Conservation (phyloP, 2,113 vertebrate genomes). For the Brachypteracias leptosomus region DNA sequence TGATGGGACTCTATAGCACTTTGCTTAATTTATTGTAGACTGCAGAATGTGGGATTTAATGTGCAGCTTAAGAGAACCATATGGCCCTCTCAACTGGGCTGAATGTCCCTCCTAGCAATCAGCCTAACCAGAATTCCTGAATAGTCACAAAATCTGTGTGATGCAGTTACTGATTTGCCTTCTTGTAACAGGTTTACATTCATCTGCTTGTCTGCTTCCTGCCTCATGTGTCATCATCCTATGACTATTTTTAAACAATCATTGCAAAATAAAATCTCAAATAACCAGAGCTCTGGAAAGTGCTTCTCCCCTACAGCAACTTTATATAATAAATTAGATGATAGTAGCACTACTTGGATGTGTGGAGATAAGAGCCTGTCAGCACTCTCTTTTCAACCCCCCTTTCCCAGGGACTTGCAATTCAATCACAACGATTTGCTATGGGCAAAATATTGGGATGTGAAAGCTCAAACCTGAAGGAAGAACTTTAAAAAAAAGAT, state of each 20-base stretch:
- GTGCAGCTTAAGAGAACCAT: not conserved
- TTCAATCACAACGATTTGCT: conserved; percentile 32
- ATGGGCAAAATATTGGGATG: not conserved
- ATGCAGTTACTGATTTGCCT: not conserved
- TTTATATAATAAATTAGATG: conserved; percentile 36
- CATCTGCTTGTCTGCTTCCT: not conserved
- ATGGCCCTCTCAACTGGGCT: not conserved
- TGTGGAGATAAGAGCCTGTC: conserved; percentile 50
- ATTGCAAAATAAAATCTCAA: conserved; percentile 37
- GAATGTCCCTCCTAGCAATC: not conserved
- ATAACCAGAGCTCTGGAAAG: not conserved
- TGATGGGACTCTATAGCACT: fast-evolving
- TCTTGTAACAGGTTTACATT: not conserved
- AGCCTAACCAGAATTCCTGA: not conserved
- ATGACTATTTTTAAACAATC: not conserved
- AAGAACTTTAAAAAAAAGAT: not conserved
- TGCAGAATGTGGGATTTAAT: not conserved
- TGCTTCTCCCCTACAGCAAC: conserved; percentile 2
- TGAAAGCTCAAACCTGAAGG: not conserved
- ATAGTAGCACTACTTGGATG: conserved; percentile 19
- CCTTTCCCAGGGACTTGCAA: conserved; percentile 4
- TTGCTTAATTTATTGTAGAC: not conserved
- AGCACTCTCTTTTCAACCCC: conserved; percentile 52
- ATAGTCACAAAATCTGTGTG: not conserved
- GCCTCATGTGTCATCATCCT: not conserved